Conservation (phyloP, 2,797 vertebrate genomes). For the Lepilemur septentrionalis region DNA sequence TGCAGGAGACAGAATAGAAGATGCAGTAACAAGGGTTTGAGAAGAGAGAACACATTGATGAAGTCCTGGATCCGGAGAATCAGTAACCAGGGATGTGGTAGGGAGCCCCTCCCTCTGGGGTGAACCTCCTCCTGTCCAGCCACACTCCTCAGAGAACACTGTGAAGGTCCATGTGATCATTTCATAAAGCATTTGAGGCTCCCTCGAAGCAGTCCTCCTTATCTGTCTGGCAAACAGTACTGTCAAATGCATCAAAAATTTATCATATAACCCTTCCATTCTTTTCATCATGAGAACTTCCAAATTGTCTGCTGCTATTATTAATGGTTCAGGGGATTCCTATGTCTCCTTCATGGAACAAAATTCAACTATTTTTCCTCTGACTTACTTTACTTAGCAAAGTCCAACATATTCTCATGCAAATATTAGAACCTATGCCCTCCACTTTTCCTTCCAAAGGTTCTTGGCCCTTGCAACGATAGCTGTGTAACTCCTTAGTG, state of each 20-base stretch:
- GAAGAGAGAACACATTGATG: neutral
- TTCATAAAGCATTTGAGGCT: conserved; percentile 5
- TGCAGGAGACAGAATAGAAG: conserved; percentile 63
- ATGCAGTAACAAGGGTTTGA: conserved; percentile 1
- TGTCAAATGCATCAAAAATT: conserved; percentile 48
- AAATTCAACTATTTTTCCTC: conserved; percentile 27
- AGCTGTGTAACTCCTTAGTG: neutral
- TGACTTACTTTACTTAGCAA: conserved; percentile 30
- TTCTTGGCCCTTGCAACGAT: neutral
- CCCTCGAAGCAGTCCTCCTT: neutral
- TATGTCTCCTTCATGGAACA: neutral
- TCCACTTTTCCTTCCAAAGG: conserved; percentile 23
- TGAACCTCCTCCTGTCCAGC: neutral
- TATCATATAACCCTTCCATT: neutral
- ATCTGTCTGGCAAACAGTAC: conserved; percentile 54
- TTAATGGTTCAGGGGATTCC: conserved; percentile 33
- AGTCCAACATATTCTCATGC: conserved; percentile 21
- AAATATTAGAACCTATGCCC: neutral
- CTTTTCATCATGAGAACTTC: conserved; percentile 45
- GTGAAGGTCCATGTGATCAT: neutral
- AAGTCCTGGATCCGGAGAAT: neutral
- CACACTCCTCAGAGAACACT: neutral
- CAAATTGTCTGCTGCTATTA: conserved; percentile 17
- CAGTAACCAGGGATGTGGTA: neutral
- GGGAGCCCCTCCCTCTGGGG: neutral